Percentiles rank a stretch among this genome's conserved stretches.
These are phyloP conservation scores for Carapus acus DNA, from an alignment of 2,797 vertebrate genomes.

Conservation along the genomic window DNA sequence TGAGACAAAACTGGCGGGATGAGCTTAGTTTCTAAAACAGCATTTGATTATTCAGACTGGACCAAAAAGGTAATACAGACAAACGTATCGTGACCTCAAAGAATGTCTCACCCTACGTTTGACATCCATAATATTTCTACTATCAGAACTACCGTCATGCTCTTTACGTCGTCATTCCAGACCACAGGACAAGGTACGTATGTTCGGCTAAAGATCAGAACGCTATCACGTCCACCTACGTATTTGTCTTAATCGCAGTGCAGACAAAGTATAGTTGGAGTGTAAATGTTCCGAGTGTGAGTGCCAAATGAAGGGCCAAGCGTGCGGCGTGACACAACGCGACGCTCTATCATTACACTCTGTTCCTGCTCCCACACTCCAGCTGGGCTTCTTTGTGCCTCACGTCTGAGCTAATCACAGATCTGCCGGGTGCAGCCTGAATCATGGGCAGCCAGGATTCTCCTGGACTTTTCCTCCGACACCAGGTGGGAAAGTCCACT, in stretches of 20 bases:
- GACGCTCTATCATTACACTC: neutral
- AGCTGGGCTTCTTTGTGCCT: constrained; percentile 3
- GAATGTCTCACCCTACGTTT: too few relatives aligned
- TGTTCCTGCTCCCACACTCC: constrained; percentile 7
- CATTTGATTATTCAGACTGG: too few relatives aligned
- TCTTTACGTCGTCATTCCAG: neutral
- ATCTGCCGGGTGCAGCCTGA: constrained; percentile 29
- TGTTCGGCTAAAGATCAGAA: neutral
- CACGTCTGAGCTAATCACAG: constrained; percentile 20
- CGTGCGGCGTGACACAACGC: neutral
- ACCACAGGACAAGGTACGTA: neutral
- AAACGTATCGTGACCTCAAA: too few relatives aligned
- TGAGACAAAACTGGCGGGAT: too few relatives aligned
- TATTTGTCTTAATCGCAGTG: neutral
- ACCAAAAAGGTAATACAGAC: too few relatives aligned
- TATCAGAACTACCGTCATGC: too few relatives aligned
- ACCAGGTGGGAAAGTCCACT: constrained; percentile 7
- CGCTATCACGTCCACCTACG: neutral
- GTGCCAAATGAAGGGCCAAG: neutral
- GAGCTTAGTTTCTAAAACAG: too few relatives aligned
- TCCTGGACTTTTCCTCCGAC: constrained; percentile 14
- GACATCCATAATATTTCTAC: too few relatives aligned
- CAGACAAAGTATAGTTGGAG: neutral
- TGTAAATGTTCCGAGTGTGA: neutral
- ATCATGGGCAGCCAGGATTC: neutral